phyloP scores from a whole-genome alignment of 2,113 vertebrate genomes.

The Sebastes schlegelii region DNA sequence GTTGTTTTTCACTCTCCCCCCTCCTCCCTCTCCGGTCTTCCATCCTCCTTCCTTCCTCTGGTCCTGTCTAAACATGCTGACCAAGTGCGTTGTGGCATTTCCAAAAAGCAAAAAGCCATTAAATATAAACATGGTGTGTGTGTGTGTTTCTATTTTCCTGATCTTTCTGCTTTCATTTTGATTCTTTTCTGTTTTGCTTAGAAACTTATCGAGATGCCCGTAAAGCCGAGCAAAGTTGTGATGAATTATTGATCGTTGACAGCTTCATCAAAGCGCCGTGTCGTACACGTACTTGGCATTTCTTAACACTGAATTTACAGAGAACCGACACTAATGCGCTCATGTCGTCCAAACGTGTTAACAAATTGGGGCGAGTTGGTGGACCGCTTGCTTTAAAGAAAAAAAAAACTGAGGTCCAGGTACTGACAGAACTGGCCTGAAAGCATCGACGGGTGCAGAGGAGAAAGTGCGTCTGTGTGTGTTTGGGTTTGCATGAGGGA shows the following conservation, averaged over 20 bases:
- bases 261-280: slow-evolving; percentile 81
- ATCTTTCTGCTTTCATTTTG: slow-evolving; percentile 72
- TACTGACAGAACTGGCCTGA: slow-evolving; percentile 81
- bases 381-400: slow-evolving; percentile 75
- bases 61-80: slow-evolving; percentile 76
- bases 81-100: slow-evolving; percentile 75
- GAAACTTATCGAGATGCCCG: slow-evolving; percentile 82
- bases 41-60: slow-evolving; percentile 62
- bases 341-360: slow-evolving; percentile 85
- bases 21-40: slow-evolving; percentile 13
- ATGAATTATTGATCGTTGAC: slow-evolving; percentile 88
- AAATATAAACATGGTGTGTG: slow-evolving; percentile 70
- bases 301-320: slow-evolving; percentile 84
- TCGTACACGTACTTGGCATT: slow-evolving; percentile 83
- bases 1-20: slow-evolving; percentile 47
- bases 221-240: slow-evolving; percentile 79
- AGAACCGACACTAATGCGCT: slow-evolving; percentile 87
- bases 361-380: slow-evolving; percentile 85
- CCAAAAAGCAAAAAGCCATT: slow-evolving; percentile 73
- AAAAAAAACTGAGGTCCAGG: slow-evolving; percentile 75
- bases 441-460: slow-evolving; percentile 67
- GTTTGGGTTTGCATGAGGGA: slow-evolving; percentile 73
- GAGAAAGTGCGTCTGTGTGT: slow-evolving; percentile 38
- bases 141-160: slow-evolving; percentile 36
- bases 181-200: slow-evolving; percentile 69